Conservation (phyloP, 2,888 invertebrate species). For the Mythimna albipuncta region DNA sequence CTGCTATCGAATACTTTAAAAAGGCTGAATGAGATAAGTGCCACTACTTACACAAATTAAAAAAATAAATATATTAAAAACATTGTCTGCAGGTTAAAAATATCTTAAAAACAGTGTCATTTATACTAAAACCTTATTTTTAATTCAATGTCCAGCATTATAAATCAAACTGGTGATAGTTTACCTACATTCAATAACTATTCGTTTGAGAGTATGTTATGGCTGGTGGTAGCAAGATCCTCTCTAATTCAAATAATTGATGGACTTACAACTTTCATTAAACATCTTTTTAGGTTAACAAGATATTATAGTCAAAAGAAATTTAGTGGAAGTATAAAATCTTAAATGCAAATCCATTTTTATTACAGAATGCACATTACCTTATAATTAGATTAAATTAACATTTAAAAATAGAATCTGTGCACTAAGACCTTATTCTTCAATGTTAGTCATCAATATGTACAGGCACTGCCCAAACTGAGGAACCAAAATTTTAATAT, state of each 20-base stretch:
- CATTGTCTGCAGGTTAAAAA: constrained; percentile 63
- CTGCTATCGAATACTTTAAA: constrained; percentile 33
- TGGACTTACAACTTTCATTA: not conserved
- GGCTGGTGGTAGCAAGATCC: constrained; percentile 47
- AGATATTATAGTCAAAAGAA: not conserved
- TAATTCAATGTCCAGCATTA: constrained; percentile 64
- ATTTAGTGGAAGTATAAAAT: constrained; percentile 1
- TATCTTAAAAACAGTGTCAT: constrained; percentile 60
- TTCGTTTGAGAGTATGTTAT: constrained; percentile 41
- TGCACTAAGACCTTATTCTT: constrained; percentile 13
- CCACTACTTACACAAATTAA: constrained; percentile 54
- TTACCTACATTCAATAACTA: constrained; percentile 60
- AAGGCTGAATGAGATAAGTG: constrained; percentile 63
- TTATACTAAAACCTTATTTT: constrained; percentile 56
- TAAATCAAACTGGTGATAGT: constrained; percentile 62
- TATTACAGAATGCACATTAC: constrained; percentile 1
- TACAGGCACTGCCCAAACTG: constrained; percentile 22
- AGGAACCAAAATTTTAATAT: not conserved
- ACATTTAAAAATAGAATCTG: constrained; percentile 18
- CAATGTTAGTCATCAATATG: constrained; percentile 21
- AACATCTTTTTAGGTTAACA: not conserved
- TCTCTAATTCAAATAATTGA: not conserved
- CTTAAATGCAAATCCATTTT: not conserved
- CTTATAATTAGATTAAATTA: constrained; percentile 7
- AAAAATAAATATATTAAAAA: constrained; percentile 62